Base-by-base conservation (phyloP, 2,113 vertebrate species). In the Rhynchopsitta pachyrhyncha region DNA sequence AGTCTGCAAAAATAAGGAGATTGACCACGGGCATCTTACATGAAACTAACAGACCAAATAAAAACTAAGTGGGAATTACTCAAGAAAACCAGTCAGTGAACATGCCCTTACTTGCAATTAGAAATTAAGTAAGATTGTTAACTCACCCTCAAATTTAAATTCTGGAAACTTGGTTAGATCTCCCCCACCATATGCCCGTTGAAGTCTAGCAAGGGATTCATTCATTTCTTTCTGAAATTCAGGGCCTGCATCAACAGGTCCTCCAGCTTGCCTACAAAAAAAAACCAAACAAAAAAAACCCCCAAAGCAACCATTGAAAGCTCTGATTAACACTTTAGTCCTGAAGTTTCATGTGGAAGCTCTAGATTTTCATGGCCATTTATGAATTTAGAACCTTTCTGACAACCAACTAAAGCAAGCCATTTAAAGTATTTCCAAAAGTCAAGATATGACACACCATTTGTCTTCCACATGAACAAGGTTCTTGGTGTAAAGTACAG, bases 101-200 rank as follows among this genome's bases (percentile, higher is more conserved):
- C 13, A 10, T 2, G 4, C 42, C 25, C 19, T 68, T 74, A 52
- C 5, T 35, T 67, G 6, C 33, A 88, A 37, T 17, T 53, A 73
- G 5, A 82, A 82, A 41, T 67, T 53, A 46, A 73, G 6, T 12
- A 57, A 62, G 46, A 33, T 6, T 67, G n/a, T 52, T 85, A 63
- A 96, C 98, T 93, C 13, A 99, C 99, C 99, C 95, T 98, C 82
- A 97, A 99, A 99, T 83, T 98, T 99, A 91, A 99, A 98, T n/a
- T 98, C 98, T 3, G 99, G 99, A 86, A 99, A 99, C 52, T 98
- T 98, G 57, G 88, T 97, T 83, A 99, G 93, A 92, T 99, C 99
- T 89, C 98, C 99, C 39, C 98, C 98, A 11, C 99, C 99, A 18
- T 98, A 99, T 1, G 99, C 96, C 53, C 99, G 98, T 75, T 99